Percentiles rank a stretch among this genome's conserved stretches.
Evolutionary conservation across 1,140 invertebrate genomes (phyloP).

Genomic region (Euura lappo): DNA sequence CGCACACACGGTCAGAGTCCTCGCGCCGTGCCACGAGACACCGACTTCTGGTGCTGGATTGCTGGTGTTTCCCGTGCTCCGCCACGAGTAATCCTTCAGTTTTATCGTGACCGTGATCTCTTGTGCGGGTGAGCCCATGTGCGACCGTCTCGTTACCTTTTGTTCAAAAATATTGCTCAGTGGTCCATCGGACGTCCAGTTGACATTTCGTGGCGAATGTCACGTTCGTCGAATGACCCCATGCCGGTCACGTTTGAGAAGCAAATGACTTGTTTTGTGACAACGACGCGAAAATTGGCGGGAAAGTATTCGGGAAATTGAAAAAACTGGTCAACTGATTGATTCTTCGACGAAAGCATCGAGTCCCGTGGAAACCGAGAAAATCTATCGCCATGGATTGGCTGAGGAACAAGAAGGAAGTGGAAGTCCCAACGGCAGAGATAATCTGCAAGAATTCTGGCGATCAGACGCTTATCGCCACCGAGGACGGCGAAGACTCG

Average conservation of each 20-base stretch:
- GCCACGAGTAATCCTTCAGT: no score
- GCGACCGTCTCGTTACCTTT: no score
- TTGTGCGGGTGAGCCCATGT: no score
- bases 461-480: conserved; percentile 39
- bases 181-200: no score
- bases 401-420: conserved; percentile 28
- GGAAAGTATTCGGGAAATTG: not conserved
- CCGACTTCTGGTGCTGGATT: not conserved
- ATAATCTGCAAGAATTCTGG: conserved; percentile 24
- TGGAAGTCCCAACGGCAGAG: conserved; percentile 26
- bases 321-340: not conserved
- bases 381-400: conserved; percentile 45
- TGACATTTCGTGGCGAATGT: no score
- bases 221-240: not conserved
- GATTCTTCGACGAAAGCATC: no score
- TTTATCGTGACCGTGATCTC: no score
- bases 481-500: conserved; percentile 47
- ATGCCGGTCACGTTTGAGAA: not conserved
- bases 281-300: not conserved
- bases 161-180: no score
- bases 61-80: not conserved
- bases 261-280: not conserved
- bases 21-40: not conserved
- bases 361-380: no score
- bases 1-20: not conserved